Evolutionary conservation across 2,113 vertebrate genomes (phyloP).

Genomic region (Oryzias celebensis): DNA sequence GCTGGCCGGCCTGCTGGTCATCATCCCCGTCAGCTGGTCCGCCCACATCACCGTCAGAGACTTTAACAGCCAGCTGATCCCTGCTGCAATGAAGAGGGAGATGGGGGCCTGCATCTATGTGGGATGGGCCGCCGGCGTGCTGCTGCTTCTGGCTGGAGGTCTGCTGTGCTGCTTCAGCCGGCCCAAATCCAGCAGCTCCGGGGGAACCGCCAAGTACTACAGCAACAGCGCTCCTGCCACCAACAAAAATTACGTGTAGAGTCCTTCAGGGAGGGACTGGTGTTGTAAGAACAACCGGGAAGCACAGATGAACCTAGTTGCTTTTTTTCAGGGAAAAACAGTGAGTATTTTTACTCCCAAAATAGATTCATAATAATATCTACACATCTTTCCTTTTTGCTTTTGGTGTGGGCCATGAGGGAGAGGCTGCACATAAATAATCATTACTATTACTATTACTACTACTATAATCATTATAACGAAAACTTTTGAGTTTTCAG

Average conservation of each 20-base stretch:
- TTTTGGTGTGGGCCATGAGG: too few relatives aligned
- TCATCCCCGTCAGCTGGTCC: constrained; percentile 79
- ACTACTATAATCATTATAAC: too few relatives aligned
- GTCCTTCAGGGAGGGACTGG: constrained; percentile 5
- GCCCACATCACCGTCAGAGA: constrained; percentile 61
- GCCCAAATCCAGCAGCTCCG: constrained; percentile 46
- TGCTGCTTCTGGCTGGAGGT: constrained; percentile 75
- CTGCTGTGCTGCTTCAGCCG: constrained; percentile 80
- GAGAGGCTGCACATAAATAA: too few relatives aligned
- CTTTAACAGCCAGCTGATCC: constrained; percentile 63
- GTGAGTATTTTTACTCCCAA: constrained; percentile 32
- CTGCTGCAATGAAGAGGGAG: constrained; percentile 43
- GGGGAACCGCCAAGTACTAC: constrained; percentile 72
- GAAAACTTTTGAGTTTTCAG: too few relatives aligned
- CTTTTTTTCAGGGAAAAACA: background rate
- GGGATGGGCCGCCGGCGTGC: constrained; percentile 72
- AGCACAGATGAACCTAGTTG: background rate
- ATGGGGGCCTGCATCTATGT: constrained; percentile 77
- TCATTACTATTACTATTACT: too few relatives aligned
- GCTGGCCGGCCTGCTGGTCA: constrained; percentile 69
- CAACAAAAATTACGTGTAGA: constrained; percentile 73
- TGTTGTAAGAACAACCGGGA: constrained; percentile 14
- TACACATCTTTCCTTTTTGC: too few relatives aligned
- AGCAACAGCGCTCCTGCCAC: constrained; percentile 66
- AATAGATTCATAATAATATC: too few relatives aligned